Conservation (phyloP, 2,888 invertebrate species). For the Campaea margaritaria region DNA sequence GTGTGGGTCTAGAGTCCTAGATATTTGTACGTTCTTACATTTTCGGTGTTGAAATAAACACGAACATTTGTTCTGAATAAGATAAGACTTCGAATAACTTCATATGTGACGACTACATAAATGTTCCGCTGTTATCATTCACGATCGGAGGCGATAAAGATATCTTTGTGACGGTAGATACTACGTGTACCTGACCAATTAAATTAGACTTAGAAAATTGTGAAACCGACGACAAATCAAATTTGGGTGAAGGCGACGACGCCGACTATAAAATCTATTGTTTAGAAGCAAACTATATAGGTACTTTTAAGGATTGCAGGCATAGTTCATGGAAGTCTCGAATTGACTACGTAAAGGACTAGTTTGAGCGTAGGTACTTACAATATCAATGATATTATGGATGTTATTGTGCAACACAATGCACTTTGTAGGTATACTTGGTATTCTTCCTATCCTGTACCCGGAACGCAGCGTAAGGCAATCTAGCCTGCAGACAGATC, state of each 20-base stretch:
- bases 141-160: conserved; percentile 25
- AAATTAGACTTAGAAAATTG: conserved; percentile 32
- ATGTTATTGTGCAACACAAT: conserved; percentile 51
- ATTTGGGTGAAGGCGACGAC: conserved; percentile 52
- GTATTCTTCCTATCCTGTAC: too few relatives aligned
- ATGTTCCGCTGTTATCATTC: conserved; percentile 21
- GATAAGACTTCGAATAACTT: conserved; percentile 18
- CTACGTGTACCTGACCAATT: neutral
- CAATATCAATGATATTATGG: conserved; percentile 39
- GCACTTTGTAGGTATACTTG: conserved; percentile 42
- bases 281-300: conserved; percentile 40
- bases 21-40: neutral
- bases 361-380: neutral
- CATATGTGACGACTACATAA: conserved; percentile 8
- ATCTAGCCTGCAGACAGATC: conserved; percentile 49
- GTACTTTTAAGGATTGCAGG: conserved; percentile 36
- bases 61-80: conserved; percentile 3
- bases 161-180: conserved; percentile 1
- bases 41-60: conserved; percentile 15
- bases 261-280: conserved; percentile 50
- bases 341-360: conserved; percentile 13
- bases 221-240: conserved; percentile 38
- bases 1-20: neutral
- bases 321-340: conserved; percentile 34
- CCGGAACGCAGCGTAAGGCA: conserved; percentile 54